phyloP scores from a whole-genome alignment of 1,140 invertebrate genomes.

The Ctenoplectra terminalis region DNA sequence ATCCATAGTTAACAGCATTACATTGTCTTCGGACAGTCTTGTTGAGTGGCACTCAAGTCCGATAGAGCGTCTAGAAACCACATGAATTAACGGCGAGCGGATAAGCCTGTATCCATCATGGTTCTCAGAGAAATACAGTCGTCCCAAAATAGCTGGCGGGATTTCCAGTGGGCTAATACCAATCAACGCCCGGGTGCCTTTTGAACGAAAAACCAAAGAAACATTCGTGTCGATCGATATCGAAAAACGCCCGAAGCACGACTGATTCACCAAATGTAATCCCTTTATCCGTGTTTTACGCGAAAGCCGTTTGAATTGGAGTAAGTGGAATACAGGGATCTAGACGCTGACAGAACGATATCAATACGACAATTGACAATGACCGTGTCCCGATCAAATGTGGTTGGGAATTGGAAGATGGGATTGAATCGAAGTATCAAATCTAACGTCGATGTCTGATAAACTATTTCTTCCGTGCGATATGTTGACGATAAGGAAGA shows the following conservation, averaged over 20 bases:
- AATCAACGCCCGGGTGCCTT: not conserved
- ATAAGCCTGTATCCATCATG: too few relatives aligned
- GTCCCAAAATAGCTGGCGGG: too few relatives aligned
- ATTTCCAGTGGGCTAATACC: not conserved
- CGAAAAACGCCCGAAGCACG: not conserved
- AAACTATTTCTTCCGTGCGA: too few relatives aligned
- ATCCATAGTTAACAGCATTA: not conserved
- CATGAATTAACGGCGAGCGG: constrained; percentile 15
- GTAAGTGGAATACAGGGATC: not conserved
- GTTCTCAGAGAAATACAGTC: too few relatives aligned
- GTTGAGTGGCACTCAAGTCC: not conserved
- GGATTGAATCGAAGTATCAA: too few relatives aligned
- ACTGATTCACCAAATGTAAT: not conserved
- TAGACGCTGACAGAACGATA: not conserved
- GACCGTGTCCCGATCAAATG: not conserved
- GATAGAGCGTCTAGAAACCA: not conserved
- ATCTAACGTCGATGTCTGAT: too few relatives aligned
- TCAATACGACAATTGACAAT: not conserved
- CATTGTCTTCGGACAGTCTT: not conserved
- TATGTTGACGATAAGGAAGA: too few relatives aligned
- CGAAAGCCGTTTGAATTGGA: not conserved
- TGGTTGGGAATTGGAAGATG: not conserved
- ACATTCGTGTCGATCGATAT: not conserved
- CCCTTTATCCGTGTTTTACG: not conserved
- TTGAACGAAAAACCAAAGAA: not conserved